Base-by-base conservation (phyloP, 2,888 invertebrate species). In the Hartigia nigra region DNA sequence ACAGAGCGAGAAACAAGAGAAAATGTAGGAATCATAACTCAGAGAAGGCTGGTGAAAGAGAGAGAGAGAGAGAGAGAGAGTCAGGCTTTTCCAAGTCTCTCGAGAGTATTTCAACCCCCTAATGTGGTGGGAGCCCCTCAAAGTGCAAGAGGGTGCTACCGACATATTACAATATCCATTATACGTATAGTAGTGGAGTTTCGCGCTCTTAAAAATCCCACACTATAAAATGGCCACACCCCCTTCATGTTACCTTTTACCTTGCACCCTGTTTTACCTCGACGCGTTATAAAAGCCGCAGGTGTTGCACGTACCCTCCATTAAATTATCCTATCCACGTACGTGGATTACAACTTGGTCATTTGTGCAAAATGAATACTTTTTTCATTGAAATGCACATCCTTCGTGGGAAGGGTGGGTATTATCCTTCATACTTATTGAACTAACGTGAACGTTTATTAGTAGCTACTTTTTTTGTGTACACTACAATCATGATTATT, bases 81-180 rank as follows among this genome's bases (percentile, higher is more conserved):
- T 81, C 78, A 80, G 79, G 83, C 78, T 79, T 81, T 84, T 81
- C 80, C 77, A 79, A 75, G 74, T 81, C 84, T 81, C 84, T 72
- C 55, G 82, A 82, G 82, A 81, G 82, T 78, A 82, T 81, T 82
- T 80, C 78, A 76, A 76, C 69, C 55, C 55, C 55, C 55, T 55
- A 55, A 55, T 55, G 55, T 55, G 55, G 55, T 55, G 23, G 55
- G 23, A 55, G 55, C 55, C 23, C 55, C 23, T 55, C 23, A 55
- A 55, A 55, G 55, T 55, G 55, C 23, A 55, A 55, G 55, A 32
- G 75, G 78, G 76, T 74, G 80, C 81, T 79, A 81, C 82, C 78
- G 81, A 78, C 79, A 83, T 82, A 82, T 81, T 82, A 82, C 81
- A 80, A 78, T 79, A 76, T 83, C 83, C 81, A 82, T 83, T 83